Evolutionary conservation across 1,140 invertebrate genomes (phyloP).

Genomic region (Pogonomyrmex californicus): DNA sequence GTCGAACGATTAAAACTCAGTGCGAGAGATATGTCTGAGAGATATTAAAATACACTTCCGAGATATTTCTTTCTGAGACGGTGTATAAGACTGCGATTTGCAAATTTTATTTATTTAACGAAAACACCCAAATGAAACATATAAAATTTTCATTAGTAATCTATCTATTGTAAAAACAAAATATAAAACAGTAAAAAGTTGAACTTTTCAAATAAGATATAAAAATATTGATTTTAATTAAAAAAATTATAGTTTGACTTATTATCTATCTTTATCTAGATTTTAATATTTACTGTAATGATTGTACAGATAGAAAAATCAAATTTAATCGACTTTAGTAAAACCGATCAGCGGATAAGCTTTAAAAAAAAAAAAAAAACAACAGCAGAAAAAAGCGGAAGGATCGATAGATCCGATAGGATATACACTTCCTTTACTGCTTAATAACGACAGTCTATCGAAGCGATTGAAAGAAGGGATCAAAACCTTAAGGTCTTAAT

Average conservation of each 20-base stretch:
- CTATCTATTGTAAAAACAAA: background rate
- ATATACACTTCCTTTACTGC: slow-evolving; percentile 56
- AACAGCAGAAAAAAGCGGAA: slow-evolving; percentile 28
- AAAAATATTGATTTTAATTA: background rate
- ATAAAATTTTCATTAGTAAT: background rate
- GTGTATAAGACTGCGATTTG: background rate
- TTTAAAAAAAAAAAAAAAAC: slow-evolving; percentile 25
- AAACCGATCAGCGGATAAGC: background rate
- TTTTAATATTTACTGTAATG: background rate
- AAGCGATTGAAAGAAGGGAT: slow-evolving; percentile 31
- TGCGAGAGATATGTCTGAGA: background rate
- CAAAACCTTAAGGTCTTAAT: slow-evolving; percentile 48
- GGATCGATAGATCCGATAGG: slow-evolving; percentile 25
- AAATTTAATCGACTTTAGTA: background rate
- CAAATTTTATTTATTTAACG: background rate
- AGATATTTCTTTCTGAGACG: background rate
- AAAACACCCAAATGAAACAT: background rate
- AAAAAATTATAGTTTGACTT: background rate
- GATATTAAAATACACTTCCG: slow-evolving; percentile 5
- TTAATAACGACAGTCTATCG: slow-evolving; percentile 40
- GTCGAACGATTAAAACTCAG: slow-evolving; percentile 40
- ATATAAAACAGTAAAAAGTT: background rate
- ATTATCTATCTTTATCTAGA: background rate
- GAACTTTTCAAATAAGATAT: background rate
- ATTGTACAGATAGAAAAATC: background rate